These are phyloP conservation scores for Struthio camelus DNA, from an alignment of 2,113 vertebrate species.

Conservation along the genomic window DNA sequence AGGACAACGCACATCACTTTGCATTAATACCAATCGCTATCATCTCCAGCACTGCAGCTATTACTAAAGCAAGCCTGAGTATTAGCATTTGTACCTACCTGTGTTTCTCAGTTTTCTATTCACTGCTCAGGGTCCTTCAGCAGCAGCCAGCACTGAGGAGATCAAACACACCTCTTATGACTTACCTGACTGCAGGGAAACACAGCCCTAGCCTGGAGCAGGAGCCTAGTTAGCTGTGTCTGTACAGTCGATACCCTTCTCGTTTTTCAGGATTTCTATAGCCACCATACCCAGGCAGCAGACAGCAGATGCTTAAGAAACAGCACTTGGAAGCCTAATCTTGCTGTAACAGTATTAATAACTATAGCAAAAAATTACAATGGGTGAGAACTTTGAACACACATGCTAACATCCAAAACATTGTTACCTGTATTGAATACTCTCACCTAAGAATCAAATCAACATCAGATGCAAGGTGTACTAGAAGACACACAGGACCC, in stretches of 20 bases:
- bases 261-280: rapidly evolving
- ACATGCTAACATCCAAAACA: rapidly evolving
- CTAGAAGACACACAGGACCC: rapidly evolving
- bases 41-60: neutral
- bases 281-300: neutral
- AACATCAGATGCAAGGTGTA: neutral
- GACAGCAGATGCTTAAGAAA: rapidly evolving
- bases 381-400: rapidly evolving
- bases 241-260: neutral
- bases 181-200: no score
- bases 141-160: no score
- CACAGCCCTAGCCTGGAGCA: no score
- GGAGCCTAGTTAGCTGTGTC: no score
- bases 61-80: no score
- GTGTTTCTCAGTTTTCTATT: no score
- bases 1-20: neutral
- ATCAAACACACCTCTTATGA: no score
- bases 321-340: neutral
- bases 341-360: neutral
- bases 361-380: rapidly evolving
- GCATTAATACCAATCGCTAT: neutral
- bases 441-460: neutral
- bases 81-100: no score
- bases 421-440: neutral
- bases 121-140: no score